phyloP scores from a whole-genome alignment of 1,140 invertebrate genomes.

The Drosophila varians region DNA sequence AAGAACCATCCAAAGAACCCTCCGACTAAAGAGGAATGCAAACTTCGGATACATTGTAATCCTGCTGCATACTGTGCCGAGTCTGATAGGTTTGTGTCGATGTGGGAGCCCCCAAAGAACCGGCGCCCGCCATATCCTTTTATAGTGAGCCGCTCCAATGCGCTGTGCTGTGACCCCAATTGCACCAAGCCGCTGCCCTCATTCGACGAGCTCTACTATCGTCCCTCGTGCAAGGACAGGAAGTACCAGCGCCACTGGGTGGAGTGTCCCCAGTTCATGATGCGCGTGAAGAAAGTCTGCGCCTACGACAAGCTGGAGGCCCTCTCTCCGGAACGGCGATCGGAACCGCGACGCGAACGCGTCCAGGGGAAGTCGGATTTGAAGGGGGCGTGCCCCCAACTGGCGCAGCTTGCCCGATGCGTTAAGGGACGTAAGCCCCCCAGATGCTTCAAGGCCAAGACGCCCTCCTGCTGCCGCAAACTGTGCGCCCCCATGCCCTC shows the following conservation, averaged over 20 bases:
- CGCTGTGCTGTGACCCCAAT: conserved; percentile 6
- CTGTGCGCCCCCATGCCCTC: conserved; percentile 35
- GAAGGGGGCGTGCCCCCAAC: conserved; percentile 6
- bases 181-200: conserved; percentile 37
- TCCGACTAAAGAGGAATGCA: not conserved
- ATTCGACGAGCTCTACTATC: conserved; percentile 48
- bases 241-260: conserved; percentile 46
- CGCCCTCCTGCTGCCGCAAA: conserved; percentile 27
- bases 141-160: not conserved
- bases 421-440: conserved; percentile 21
- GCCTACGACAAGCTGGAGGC: conserved; percentile 22
- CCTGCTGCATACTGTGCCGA: not conserved
- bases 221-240: conserved; percentile 25
- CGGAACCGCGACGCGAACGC: conserved; percentile 3
- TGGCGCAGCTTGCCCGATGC: conserved; percentile 25
- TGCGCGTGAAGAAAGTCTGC: conserved; percentile 20
- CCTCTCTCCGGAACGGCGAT: not conserved
- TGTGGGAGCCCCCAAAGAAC: conserved; percentile 40
- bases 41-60: conserved; percentile 6
- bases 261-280: conserved; percentile 37
- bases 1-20: not conserved
- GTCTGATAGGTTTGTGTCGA: conserved; percentile 16
- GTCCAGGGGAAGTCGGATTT: not conserved
- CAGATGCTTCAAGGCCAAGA: conserved; percentile 11
- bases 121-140: conserved; percentile 29